phyloP scores from a whole-genome alignment of 23 tunicate species.

The Ascidia mentula region DNA sequence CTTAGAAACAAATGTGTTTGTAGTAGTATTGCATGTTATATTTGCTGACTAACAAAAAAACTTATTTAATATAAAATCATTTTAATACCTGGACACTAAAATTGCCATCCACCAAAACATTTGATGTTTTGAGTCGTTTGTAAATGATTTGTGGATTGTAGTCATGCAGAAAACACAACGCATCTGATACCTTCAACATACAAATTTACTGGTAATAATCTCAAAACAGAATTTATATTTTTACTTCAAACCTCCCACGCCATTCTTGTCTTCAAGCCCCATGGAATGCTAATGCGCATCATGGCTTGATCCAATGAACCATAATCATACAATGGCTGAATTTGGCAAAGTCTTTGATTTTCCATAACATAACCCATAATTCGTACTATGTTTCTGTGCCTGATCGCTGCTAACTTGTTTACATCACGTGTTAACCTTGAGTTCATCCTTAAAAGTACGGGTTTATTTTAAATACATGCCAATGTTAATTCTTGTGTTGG shows the following conservation, averaged over 20 bases:
- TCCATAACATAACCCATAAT: background rate
- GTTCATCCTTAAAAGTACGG: background rate
- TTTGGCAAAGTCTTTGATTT: background rate
- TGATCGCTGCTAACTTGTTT: background rate
- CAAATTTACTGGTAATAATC: background rate
- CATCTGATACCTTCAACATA: background rate
- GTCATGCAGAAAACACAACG: background rate
- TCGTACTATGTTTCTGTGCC: background rate
- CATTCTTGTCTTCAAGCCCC: background rate
- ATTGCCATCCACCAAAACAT: constrained; percentile 19
- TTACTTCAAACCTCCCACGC: background rate
- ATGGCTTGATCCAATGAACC: background rate
- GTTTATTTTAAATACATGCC: too few species aligned
- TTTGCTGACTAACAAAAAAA: too few species aligned
- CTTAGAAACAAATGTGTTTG: too few species aligned
- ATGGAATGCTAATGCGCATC: background rate
- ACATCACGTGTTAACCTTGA: background rate
- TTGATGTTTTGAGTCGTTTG: constrained; percentile 25
- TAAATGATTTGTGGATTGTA: constrained; percentile 16
- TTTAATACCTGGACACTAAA: constrained; percentile 37
- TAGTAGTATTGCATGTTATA: too few species aligned
- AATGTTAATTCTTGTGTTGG: too few species aligned
- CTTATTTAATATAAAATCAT: too few species aligned
- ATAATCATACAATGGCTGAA: background rate
- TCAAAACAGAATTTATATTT: background rate